Percentiles rank a stretch among this genome's conserved stretches.
Evolutionary conservation across 2,888 invertebrate genomes (phyloP).

Genomic region (Tenthredo notha): DNA sequence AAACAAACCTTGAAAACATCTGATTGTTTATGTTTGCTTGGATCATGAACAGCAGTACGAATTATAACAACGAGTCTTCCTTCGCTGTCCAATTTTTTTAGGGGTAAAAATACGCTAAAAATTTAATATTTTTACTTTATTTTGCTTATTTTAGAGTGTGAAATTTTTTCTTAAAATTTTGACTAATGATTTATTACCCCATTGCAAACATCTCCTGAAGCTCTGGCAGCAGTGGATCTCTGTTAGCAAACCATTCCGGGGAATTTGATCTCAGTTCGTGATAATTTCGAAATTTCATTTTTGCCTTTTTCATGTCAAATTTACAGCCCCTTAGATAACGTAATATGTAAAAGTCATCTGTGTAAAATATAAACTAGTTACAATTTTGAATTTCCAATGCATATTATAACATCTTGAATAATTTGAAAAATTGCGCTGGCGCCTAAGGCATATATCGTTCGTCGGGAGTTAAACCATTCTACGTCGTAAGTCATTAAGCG

Average conservation of each 20-base stretch:
- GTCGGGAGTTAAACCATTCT: background rate
- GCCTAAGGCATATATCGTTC: background rate
- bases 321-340: slow-evolving; percentile 83
- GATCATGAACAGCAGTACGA: slow-evolving; percentile 82
- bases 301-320: slow-evolving; percentile 81
- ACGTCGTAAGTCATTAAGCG: background rate
- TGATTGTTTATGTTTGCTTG: slow-evolving; percentile 80
- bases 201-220: slow-evolving; percentile 81
- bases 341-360: slow-evolving; percentile 80
- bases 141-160: slow-evolving; percentile 42
- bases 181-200: slow-evolving; percentile 75
- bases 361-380: background rate
- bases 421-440: background rate
- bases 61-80: slow-evolving; percentile 82
- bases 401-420: background rate
- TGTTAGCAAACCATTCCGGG: slow-evolving; percentile 83
- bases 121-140: background rate
- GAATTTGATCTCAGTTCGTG: slow-evolving; percentile 80
- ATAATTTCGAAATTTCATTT: slow-evolving; percentile 81
- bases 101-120: slow-evolving; percentile 81
- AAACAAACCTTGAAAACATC: slow-evolving; percentile 82
- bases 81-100: slow-evolving; percentile 79
- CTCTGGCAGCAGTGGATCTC: slow-evolving; percentile 81
- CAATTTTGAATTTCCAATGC: background rate
- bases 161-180: slow-evolving; percentile 32